Percentiles rank a stretch among this genome's conserved stretches.
phyloP scores from a whole-genome alignment of 1,140 invertebrate genomes.

The Tetragonula clypearis region DNA sequence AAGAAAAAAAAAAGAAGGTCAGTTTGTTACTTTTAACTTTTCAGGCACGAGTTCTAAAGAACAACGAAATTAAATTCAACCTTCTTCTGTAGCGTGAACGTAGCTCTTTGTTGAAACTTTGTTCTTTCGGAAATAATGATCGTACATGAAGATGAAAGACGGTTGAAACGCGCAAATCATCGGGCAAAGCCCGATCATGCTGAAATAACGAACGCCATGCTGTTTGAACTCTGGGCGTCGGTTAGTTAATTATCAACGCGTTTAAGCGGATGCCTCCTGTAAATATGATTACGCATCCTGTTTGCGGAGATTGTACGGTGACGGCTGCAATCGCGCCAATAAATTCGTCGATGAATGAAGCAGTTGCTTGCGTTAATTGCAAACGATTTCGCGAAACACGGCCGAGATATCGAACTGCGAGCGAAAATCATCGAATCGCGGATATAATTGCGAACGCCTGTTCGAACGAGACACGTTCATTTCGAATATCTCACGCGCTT shows the following conservation, averaged over 20 bases:
- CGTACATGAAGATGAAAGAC: not conserved
- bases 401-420: not conserved
- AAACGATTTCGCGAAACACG: not conserved
- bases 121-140: not conserved
- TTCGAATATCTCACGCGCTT: not conserved
- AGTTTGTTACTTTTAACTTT: too few species aligned
- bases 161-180: not conserved
- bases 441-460: not conserved
- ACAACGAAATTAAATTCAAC: too few species aligned
- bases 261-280: constrained; percentile 24
- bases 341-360: not conserved
- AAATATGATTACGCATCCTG: constrained; percentile 36
- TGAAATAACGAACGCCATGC: constrained; percentile 6
- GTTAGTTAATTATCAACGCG: constrained; percentile 13
- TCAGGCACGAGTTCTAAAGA: too few species aligned
- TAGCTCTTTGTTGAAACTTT: not conserved
- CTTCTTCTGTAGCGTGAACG: not conserved
- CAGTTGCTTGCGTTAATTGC: constrained; percentile 20
- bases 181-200: not conserved
- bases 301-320: constrained; percentile 29
- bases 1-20: too few species aligned
- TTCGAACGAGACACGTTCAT: not conserved
- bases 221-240: constrained; percentile 10
- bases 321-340: constrained; percentile 5
- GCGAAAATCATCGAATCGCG: not conserved